Evolutionary conservation across 2,113 vertebrate species (phyloP).

Genomic region (Laticauda colubrina): DNA sequence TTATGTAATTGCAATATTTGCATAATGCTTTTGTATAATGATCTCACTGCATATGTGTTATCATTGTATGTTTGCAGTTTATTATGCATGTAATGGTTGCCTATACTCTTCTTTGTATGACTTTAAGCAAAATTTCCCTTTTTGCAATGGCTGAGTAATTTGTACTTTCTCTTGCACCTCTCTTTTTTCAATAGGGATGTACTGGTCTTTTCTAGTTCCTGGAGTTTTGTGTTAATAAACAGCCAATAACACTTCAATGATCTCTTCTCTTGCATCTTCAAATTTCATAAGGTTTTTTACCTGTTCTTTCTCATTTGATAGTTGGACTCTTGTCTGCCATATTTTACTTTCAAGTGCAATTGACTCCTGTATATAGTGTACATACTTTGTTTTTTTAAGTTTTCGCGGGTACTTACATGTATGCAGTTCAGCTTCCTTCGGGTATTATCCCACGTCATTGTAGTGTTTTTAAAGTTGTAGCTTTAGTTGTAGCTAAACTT

Average conservation of each 20-base stretch:
- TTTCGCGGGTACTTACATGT: too few species aligned
- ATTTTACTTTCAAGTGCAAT: neutral
- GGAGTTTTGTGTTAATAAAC: neutral
- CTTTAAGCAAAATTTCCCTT: neutral
- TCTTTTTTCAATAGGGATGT: neutral
- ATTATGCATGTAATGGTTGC: neutral
- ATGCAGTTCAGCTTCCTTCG: too few species aligned
- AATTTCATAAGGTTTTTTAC: neutral
- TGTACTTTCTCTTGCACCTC: neutral
- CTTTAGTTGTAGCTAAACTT: too few species aligned
- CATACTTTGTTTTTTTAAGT: neutral
- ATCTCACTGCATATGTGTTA: neutral
- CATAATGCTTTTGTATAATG: neutral
- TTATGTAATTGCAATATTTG: neutral
- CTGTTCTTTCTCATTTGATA: neutral
- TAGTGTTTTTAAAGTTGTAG: too few species aligned
- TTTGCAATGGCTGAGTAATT: neutral
- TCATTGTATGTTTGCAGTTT: neutral
- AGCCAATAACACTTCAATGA: neutral
- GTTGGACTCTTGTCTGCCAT: neutral
- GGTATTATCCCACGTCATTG: too few species aligned
- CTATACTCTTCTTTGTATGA: neutral
- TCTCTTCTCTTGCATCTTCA: neutral
- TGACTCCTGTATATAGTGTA: neutral
- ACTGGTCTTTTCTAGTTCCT: neutral